Conservation (phyloP, 2,797 vertebrate genomes). For the Enteromius fasciolatus region DNA sequence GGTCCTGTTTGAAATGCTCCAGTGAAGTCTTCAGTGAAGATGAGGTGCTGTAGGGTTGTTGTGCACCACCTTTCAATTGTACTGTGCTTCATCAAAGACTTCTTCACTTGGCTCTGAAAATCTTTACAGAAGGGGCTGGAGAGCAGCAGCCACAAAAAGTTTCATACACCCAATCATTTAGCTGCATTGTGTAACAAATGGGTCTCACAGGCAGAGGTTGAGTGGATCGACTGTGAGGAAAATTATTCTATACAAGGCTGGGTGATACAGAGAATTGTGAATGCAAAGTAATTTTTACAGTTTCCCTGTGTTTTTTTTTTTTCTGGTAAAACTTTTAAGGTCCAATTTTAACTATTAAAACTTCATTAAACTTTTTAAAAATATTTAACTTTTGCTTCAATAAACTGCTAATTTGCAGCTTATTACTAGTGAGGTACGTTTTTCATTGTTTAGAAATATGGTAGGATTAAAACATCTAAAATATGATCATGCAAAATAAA, state of each 20-base stretch:
- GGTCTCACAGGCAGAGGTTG: slow-evolving; percentile 6
- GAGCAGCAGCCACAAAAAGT: not conserved
- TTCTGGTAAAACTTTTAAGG: not conserved
- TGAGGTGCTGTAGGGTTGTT: not conserved
- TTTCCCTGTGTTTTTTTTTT: no score
- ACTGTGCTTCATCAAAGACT: not conserved
- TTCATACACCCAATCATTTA: not conserved
- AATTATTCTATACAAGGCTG: not conserved
- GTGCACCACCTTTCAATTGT: not conserved
- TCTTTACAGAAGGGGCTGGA: not conserved
- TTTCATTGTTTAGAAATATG: not conserved
- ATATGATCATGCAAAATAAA: no score
- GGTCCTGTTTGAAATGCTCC: not conserved
- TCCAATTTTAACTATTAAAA: not conserved
- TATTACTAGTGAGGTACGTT: not conserved
- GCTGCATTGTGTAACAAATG: slow-evolving; percentile 12
- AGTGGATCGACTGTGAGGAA: not conserved
- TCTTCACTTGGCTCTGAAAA: not conserved
- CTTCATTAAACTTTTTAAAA: no score
- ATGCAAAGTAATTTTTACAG: not conserved
- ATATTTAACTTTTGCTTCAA: not conserved
- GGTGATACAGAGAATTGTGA: slow-evolving; percentile 4
- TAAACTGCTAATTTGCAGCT: not conserved
- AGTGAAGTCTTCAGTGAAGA: slow-evolving; percentile 11
- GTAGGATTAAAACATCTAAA: no score